phyloP scores from a whole-genome alignment of 2,113 vertebrate genomes.

The Glaucomys volans region DNA sequence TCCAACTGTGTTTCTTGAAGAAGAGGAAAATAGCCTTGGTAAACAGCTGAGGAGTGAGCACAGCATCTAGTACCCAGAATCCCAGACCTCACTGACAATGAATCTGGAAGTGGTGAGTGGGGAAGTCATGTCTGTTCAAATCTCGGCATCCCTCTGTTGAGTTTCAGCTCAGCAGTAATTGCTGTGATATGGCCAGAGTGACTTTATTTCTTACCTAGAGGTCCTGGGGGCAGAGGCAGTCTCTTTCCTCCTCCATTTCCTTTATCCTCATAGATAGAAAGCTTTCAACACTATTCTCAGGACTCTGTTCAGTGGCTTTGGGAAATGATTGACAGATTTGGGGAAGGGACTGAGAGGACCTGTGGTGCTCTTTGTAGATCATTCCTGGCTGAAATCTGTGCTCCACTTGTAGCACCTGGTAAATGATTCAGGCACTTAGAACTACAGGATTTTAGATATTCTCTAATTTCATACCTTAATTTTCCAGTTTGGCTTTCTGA shows the following conservation, averaged over 20 bases:
- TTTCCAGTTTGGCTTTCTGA: not conserved
- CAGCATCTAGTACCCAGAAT: not conserved
- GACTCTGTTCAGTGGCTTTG: not conserved
- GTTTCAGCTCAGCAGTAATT: not conserved
- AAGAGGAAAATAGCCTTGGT: not conserved
- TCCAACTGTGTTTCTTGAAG: not conserved
- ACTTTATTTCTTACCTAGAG: not conserved
- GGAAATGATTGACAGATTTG: not conserved
- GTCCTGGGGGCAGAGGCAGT: too few relatives aligned
- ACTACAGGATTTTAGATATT: not conserved
- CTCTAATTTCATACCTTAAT: not conserved
- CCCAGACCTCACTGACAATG: not conserved
- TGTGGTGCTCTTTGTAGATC: not conserved
- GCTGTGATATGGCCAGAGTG: not conserved
- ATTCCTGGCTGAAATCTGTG: accelerated
- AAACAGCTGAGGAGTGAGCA: too few relatives aligned
- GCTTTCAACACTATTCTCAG: not conserved
- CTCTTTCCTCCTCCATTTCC: not conserved
- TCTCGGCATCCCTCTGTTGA: not conserved
- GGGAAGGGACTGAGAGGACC: not conserved
- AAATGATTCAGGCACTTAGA: not conserved
- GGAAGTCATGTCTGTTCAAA: not conserved
- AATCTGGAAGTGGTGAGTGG: not conserved
- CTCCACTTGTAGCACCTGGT: not conserved
- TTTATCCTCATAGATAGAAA: not conserved